Conservation (phyloP, 92 coral and sea anemone species). For the Paragorgia papillata region DNA sequence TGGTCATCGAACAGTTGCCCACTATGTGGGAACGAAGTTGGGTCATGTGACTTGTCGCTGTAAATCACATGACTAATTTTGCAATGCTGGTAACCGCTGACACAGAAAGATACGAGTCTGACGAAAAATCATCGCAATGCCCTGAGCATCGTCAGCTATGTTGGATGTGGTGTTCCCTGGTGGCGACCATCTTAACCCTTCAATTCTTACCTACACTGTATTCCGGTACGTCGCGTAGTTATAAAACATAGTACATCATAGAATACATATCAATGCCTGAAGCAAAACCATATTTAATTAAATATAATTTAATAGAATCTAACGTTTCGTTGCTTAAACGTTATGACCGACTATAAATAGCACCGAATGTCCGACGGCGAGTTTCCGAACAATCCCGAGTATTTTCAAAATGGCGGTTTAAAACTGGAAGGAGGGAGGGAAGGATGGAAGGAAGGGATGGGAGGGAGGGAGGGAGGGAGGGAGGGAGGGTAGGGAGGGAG, state of each 20-base stretch:
- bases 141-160: slow-evolving; percentile 69
- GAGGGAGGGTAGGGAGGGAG: too few species aligned
- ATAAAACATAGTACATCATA: neutral
- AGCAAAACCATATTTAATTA: too few species aligned
- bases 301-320: too few species aligned
- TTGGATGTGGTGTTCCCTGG: slow-evolving; percentile 88
- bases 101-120: slow-evolving; percentile 29
- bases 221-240: slow-evolving; percentile 69
- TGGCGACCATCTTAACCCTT: slow-evolving; percentile 71
- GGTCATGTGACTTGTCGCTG: slow-evolving; percentile 52
- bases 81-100: slow-evolving; percentile 57
- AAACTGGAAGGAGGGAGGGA: too few species aligned
- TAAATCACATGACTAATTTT: slow-evolving; percentile 63
- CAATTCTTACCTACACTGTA: slow-evolving; percentile 74
- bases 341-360: too few species aligned
- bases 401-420: too few species aligned
- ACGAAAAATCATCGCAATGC: slow-evolving; percentile 49
- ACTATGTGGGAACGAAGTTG: slow-evolving; percentile 22
- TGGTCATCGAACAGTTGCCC: slow-evolving; percentile 59
- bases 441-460: too few species aligned
- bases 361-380: too few species aligned
- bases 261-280: too few species aligned
- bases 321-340: too few species aligned
- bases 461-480: too few species aligned
- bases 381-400: too few species aligned